A percentile compares a stretch with the other conserved stretches of the same genome.
Evolutionary conservation across 2,888 invertebrate species (phyloP).

Genomic region (Drosophila meridiana): DNA sequence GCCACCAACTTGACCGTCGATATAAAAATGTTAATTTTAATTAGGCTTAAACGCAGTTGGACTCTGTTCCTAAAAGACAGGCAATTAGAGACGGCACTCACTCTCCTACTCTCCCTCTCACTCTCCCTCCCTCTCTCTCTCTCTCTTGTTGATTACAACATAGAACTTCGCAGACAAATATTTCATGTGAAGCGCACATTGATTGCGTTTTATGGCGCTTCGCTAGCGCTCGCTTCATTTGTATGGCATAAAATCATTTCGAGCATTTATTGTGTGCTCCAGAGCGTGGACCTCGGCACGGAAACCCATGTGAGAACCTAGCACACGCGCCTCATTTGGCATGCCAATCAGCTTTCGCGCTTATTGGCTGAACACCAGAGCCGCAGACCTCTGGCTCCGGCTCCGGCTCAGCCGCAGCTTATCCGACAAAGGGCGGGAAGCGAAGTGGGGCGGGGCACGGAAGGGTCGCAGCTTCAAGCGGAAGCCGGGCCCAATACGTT

Average conservation of each 20-base stretch:
- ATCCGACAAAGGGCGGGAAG: slow-evolving; percentile 8
- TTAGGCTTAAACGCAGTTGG: slow-evolving; percentile 19
- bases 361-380: slow-evolving; percentile 55
- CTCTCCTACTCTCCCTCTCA: slow-evolving; percentile 33
- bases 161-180: slow-evolving; percentile 22
- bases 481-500: slow-evolving; percentile 56
- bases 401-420: slow-evolving; percentile 17
- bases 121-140: slow-evolving; percentile 7
- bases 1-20: slow-evolving; percentile 22
- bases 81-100: slow-evolving; percentile 29
- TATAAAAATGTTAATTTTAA: slow-evolving; percentile 47
- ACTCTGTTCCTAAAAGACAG: slow-evolving; percentile 1
- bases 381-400: slow-evolving; percentile 20
- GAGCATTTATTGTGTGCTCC: slow-evolving; percentile 55
- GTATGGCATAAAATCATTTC: slow-evolving; percentile 52
- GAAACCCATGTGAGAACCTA: slow-evolving; percentile 23
- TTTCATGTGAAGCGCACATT: slow-evolving; percentile 38
- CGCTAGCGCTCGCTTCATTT: slow-evolving; percentile 9
- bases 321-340: slow-evolving; percentile 66
- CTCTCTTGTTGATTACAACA: slow-evolving; percentile 8
- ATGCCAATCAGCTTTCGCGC: slow-evolving; percentile 70
- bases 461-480: slow-evolving; percentile 42
- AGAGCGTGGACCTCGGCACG: slow-evolving; percentile 16
- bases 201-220: slow-evolving; percentile 33
- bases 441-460: background rate